Base-by-base conservation (phyloP, 1,140 invertebrate species). In the Diploscapter pachys region DNA sequence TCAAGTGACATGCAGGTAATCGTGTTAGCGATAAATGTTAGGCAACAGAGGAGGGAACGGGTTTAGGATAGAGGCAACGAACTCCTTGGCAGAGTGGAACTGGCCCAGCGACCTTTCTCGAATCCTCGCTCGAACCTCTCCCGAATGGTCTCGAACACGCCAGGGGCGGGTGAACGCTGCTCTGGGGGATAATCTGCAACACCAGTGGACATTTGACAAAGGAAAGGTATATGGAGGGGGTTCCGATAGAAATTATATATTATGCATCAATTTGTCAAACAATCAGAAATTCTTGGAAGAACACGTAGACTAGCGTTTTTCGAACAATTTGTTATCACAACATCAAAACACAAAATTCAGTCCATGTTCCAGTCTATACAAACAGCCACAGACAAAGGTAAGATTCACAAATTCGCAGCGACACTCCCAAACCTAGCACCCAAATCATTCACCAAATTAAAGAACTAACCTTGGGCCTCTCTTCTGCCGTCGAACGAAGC, bases 141-240 rank as follows among this genome's bases (percentile, higher is more conserved):
- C 52, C 75, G 68, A 61, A 76, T 76, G 9, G 61, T 63, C 51
- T 71, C 67, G 70, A 76, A 76, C 51, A 59, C 52, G 54, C 59
- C 57, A 56, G 67, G 67, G 53, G 67, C 74, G 11, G 74, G 74
- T 55, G 68, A 75, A 51, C 67, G 59, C 50, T 75, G 74, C 62
- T 75, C 74, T 63, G 69, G 31, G 31, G 31, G 31, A 31, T 31
- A 31, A 31, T 31, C 31, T 31, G 31, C 31, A 31, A 31, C 31
- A 31, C 31, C 31, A 31, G 31, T 31, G 31, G 31, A 31, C 31
- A 31, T 31, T 31, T 31, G 31, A 31, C 8, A 52, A 6, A 52
- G 50, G 31, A 52, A 54, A 3, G 66, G 57, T 11, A 9, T 11
- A 59, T 2, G 13, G 13, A 13, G 56, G 1, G 8, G 66, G 66